These are phyloP conservation scores for Sprattus sprattus DNA, from an alignment of 2,113 vertebrate species.

Conservation along the genomic window DNA sequence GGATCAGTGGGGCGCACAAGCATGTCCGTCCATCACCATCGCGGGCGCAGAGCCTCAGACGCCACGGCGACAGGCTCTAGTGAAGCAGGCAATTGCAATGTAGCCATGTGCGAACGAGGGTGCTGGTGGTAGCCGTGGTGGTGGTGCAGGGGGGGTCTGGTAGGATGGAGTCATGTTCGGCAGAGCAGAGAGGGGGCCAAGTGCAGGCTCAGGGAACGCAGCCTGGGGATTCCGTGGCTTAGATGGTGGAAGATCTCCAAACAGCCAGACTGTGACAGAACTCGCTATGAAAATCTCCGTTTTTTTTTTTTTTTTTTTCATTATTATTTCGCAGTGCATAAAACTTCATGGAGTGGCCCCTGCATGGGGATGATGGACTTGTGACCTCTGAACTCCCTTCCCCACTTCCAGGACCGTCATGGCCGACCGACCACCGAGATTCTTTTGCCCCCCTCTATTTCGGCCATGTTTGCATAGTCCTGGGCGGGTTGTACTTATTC, in stretches of 20 bases:
- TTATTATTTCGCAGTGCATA: neutral
- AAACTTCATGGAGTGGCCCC: neutral
- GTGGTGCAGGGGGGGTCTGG: conserved; percentile 24
- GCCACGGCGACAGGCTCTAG: conserved; percentile 71
- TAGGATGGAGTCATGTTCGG: conserved; percentile 74
- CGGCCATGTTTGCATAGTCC: neutral
- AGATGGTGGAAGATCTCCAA: conserved; percentile 63
- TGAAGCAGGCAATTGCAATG: conserved; percentile 81
- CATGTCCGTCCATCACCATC: conserved; percentile 68
- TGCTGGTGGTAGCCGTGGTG: neutral
- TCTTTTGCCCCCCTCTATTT: neutral
- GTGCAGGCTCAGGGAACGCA: conserved; percentile 45
- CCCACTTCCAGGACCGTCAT: neutral
- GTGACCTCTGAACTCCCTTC: neutral
- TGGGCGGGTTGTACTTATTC: neutral
- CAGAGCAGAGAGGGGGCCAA: conserved; percentile 57
- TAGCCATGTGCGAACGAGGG: conserved; percentile 75
- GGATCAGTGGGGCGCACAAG: conserved; percentile 71
- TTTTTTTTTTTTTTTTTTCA: neutral
- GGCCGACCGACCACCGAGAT: neutral
- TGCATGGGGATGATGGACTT: neutral
- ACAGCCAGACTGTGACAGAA: conserved; percentile 55
- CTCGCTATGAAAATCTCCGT: neutral
- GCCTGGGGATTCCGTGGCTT: conserved; percentile 54
- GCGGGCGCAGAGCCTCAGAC: conserved; percentile 44